phyloP scores from a whole-genome alignment of 2,113 vertebrate genomes.

The Siniperca knerii region DNA sequence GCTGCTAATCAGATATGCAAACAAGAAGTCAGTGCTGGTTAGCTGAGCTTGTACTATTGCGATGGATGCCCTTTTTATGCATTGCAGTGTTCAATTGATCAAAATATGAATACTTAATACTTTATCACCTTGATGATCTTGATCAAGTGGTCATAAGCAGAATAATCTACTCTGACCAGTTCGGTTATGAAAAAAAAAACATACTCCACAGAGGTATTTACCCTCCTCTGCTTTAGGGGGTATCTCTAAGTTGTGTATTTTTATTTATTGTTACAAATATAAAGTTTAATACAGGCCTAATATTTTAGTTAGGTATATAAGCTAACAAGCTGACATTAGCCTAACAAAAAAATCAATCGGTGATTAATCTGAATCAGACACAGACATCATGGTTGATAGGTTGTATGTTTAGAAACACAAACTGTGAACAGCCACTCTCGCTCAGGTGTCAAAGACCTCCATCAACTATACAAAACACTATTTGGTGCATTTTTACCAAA shows the following conservation, averaged over 20 bases:
- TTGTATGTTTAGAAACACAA: background rate
- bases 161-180: background rate
- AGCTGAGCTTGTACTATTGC: background rate
- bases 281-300: too few relatives aligned
- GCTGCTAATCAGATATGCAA: background rate
- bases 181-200: background rate
- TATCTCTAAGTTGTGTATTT: background rate
- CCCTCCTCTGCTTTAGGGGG: background rate
- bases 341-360: background rate
- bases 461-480: conserved; percentile 7
- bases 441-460: background rate
- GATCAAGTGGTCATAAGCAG: background rate
- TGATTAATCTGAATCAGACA: background rate
- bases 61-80: background rate
- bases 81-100: too few relatives aligned
- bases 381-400: background rate
- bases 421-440: background rate
- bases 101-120: background rate
- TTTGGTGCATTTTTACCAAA: conserved; percentile 14
- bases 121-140: background rate
- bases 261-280: background rate
- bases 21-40: background rate
- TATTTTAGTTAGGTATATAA: background rate
- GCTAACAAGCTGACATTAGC: background rate
- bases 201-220: background rate